Evolutionary conservation across 2,113 vertebrate species (phyloP), one percentile per base, ranked within the genome.

Genomic region (Polypterus bichir): DNA sequence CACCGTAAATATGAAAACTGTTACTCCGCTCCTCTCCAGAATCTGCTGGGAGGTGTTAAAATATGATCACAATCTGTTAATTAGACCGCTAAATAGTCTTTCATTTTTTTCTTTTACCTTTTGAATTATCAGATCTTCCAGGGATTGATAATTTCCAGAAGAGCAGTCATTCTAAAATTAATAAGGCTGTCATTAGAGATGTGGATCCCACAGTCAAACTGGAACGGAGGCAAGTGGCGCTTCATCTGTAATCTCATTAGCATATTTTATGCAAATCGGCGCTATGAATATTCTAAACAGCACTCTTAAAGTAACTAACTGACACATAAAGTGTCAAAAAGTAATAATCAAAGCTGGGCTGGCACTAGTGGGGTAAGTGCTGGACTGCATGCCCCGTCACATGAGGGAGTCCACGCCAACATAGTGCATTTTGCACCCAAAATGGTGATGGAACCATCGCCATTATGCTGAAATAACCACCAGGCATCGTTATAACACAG

Each of bases 1-100:
- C 73, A 73, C 76, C 83, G 84, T 80, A 87, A 85, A 86, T 82
- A 81, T 75, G 80, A 76, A 79, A 70, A 67, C 66, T 65, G 75
- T 76, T 78, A 65, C 70, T 57, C 64, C 61, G 54, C 63, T 67
- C 63, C 63, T 70, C 67, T 70, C 61, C 70, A 62, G 54, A 9
- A 52, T 57, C 11, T 57, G 56, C 74, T 77, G 70, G 70, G 69
- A 66, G 65, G 65, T 66, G 67, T 64, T 73, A 75, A 68, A 75
- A 72, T 69, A 73, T 65, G 71, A 73, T 73, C 63, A 62, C 57
- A 73, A 73, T 74, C 64, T 70, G 74, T 81, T 76, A 72, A 80
- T 79, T 73, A 77, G 75, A 68, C 64, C 70, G 74, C 75, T 64
- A 65, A 69, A 78, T 70, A 68, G 66, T 67, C 48, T 61, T 67